Evolutionary conservation across 2,113 vertebrate genomes (phyloP).

Genomic region (Pao palembangensis): DNA sequence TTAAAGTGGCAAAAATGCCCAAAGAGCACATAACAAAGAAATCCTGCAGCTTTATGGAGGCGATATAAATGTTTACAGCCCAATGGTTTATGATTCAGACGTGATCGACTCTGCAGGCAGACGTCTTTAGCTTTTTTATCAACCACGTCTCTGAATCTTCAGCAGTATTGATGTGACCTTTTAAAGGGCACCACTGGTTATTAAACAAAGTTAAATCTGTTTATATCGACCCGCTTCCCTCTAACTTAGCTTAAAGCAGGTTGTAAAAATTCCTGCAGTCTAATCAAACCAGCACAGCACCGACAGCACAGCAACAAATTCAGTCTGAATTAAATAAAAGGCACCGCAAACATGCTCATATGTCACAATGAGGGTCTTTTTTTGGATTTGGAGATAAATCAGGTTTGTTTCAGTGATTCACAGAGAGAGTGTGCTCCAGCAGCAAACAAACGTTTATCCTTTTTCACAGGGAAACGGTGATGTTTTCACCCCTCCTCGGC

Average conservation of each 20-base stretch:
- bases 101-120: background rate
- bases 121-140: background rate
- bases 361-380: constrained; percentile 10
- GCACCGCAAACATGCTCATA: constrained; percentile 10
- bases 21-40: no score
- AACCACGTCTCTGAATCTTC: background rate
- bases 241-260: background rate
- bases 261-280: background rate
- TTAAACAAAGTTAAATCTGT: background rate
- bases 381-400: constrained; percentile 6
- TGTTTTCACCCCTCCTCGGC: no score
- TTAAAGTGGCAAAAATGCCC: background rate
- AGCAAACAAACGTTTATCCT: no score
- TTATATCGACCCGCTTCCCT: background rate
- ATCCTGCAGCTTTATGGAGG: background rate
- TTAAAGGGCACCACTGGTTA: background rate
- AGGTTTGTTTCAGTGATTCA: background rate
- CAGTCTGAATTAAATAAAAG: background rate
- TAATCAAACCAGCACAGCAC: background rate
- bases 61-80: background rate
- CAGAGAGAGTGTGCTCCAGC: no score
- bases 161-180: constrained; percentile 5
- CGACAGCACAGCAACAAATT: background rate
- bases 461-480: no score
- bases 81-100: background rate